These are phyloP conservation scores for Ammospiza maritima DNA, from an alignment of 2,797 vertebrate species.

Conservation along the genomic window DNA sequence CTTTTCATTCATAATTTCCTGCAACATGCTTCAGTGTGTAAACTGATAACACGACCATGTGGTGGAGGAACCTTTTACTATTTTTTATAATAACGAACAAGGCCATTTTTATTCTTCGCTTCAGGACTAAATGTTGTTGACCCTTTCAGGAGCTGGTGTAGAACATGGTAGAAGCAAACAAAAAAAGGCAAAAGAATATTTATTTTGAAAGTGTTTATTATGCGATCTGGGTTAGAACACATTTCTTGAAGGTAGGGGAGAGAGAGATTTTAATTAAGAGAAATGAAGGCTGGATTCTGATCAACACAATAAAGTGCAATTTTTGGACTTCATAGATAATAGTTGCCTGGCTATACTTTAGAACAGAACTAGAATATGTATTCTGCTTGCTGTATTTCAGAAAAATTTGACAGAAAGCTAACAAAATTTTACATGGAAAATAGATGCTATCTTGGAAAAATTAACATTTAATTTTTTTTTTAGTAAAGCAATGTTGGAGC, in stretches of 20 bases:
- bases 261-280: background rate
- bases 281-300: background rate
- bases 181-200: background rate
- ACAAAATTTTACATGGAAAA: background rate
- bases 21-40: conserved; percentile 37
- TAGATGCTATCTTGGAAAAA: background rate
- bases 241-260: accelerated
- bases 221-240: background rate
- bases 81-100: conserved; percentile 3
- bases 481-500: background rate
- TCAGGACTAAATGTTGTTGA: background rate
- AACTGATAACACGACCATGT: conserved; percentile 18
- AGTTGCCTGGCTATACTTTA: background rate
- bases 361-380: background rate
- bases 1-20: conserved; percentile 73
- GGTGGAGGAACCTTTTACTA: background rate
- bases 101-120: background rate
- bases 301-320: background rate
- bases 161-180: background rate
- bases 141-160: background rate
- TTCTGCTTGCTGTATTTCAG: background rate
- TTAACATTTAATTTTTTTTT: background rate
- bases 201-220: background rate
- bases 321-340: background rate
- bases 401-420: background rate